Conservation (phyloP, 2,797 vertebrate species). For the Simalia tracyae region DNA sequence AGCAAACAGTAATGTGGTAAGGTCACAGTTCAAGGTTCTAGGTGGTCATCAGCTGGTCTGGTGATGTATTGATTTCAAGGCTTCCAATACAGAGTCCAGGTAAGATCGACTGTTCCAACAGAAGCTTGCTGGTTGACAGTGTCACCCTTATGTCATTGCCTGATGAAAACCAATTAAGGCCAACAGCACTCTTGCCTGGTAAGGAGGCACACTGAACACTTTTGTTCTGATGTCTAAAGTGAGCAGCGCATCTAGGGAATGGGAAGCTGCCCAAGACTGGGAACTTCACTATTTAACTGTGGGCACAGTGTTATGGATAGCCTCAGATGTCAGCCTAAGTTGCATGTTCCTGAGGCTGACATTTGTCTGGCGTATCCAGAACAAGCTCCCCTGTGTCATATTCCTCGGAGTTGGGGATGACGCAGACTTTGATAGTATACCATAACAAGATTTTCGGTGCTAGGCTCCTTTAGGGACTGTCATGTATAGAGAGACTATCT, state of each 20-base stretch:
- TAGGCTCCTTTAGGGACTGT: not conserved
- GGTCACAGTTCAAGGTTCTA: not conserved
- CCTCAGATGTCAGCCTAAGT: not conserved
- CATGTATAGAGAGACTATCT: not conserved
- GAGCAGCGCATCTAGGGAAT: not conserved
- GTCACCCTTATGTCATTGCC: not conserved
- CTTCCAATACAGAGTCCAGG: not conserved
- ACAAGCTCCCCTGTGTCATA: not conserved
- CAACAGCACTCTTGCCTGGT: not conserved
- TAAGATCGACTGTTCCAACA: not conserved
- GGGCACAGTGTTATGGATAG: not conserved
- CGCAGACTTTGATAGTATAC: not conserved
- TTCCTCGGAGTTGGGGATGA: not conserved
- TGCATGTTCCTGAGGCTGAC: not conserved
- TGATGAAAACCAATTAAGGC: not conserved
- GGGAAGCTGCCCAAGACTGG: not conserved
- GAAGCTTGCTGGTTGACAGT: not conserved
- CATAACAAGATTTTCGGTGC: not conserved
- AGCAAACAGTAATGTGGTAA: not conserved
- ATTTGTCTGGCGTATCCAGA: not conserved
- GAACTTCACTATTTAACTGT: not conserved
- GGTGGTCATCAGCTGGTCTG: not conserved
- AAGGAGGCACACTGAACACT: not conserved
- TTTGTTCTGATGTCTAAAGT: not conserved
- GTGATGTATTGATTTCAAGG: not conserved